These are phyloP conservation scores for Acropora yongei DNA, from an alignment of 64 coral and sea anemone genomes.

Conservation along the genomic window DNA sequence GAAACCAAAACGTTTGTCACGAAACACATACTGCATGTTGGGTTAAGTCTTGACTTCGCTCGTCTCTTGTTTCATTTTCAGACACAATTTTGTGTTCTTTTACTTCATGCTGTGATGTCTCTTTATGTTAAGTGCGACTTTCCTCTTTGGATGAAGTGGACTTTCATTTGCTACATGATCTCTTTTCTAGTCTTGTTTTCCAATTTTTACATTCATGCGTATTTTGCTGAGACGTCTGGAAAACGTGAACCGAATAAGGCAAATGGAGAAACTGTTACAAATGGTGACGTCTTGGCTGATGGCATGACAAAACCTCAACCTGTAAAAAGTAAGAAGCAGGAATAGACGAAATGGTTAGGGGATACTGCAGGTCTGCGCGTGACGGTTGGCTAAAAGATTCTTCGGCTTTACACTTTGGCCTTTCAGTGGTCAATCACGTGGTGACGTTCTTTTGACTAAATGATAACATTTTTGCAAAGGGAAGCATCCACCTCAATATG, in stretches of 20 bases:
- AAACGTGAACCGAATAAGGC: neutral
- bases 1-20: too few species aligned
- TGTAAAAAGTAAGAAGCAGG: neutral
- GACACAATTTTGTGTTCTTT: constrained; percentile 81
- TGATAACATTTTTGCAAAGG: too few species aligned
- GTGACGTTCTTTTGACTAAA: too few species aligned
- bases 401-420: too few species aligned
- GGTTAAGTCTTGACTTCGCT: too few species aligned
- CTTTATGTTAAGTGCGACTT: constrained; percentile 77
- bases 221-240: constrained; percentile 34
- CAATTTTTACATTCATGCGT: constrained; percentile 91
- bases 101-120: constrained; percentile 62
- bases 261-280: neutral
- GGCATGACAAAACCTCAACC: neutral
- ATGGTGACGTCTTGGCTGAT: constrained; percentile 25
- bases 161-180: constrained; percentile 77
- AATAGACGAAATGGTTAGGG: neutral
- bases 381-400: too few species aligned
- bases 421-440: too few species aligned
- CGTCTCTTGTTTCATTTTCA: constrained; percentile 19
- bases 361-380: too few species aligned
- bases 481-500: too few species aligned
- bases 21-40: too few species aligned
- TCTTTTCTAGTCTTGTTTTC: constrained; percentile 90
- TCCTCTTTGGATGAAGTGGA: constrained; percentile 78